Conservation (phyloP, 1,140 invertebrate species). For the Acromyrmex charruanus region DNA sequence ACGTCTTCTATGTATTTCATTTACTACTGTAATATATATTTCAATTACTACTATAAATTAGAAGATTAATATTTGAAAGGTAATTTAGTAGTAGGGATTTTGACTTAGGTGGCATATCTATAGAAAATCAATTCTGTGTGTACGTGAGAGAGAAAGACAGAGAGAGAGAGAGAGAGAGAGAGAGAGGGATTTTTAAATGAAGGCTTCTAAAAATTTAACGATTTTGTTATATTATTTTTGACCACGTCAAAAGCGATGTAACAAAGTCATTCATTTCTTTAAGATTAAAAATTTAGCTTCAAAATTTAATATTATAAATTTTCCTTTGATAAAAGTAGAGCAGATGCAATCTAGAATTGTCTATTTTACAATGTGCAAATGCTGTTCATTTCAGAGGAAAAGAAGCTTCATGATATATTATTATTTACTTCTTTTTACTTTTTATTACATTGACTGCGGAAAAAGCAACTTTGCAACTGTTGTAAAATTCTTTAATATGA, state of each 20-base stretch:
- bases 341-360: no score
- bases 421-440: no score
- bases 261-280: neutral
- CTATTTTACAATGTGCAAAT: no score
- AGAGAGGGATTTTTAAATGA: neutral
- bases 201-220: neutral
- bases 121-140: neutral
- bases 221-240: no score
- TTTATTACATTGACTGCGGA: no score
- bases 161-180: neutral
- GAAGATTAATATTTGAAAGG: conserved; percentile 1
- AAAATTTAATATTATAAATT: conserved; percentile 17
- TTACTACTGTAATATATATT: neutral
- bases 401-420: no score
- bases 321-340: no score
- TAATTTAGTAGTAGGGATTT: conserved; percentile 2
- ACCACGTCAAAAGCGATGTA: neutral
- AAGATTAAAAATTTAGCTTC: neutral
- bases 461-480: no score
- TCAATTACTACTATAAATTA: neutral
- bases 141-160: neutral
- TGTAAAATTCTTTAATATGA: no score
- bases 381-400: no score
- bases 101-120: neutral
- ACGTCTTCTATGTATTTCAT: no score